These are phyloP conservation scores for Tenualosa ilisha DNA, from an alignment of 2,797 vertebrate species.

Conservation along the genomic window DNA sequence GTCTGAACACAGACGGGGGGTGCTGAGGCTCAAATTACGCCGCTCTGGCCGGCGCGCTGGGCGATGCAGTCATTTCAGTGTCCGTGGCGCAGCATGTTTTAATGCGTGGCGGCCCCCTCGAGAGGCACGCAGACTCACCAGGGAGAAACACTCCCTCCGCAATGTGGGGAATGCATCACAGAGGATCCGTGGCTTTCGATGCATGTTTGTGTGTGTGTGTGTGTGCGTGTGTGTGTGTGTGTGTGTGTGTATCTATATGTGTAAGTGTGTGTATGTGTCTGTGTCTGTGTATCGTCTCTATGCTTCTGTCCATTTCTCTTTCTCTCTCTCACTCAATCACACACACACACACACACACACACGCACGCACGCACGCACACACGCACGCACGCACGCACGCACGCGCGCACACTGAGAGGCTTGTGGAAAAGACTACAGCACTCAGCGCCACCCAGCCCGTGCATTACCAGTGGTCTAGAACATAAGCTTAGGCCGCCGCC, in stretches of 20 bases:
- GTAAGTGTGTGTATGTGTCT: neutral
- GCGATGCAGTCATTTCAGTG: neutral
- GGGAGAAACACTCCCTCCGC: neutral
- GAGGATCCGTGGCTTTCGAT: neutral
- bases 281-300: neutral
- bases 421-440: slow-evolving; percentile 4
- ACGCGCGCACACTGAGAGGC: neutral
- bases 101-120: neutral
- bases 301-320: neutral
- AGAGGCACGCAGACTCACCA: neutral
- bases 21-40: neutral
- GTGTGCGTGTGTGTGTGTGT: neutral
- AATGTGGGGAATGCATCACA: neutral
- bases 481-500: neutral
- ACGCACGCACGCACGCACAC: neutral
- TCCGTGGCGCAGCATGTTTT: neutral
- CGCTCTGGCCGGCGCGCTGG: neutral
- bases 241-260: neutral
- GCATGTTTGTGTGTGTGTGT: neutral
- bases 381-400: neutral
- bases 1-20: neutral
- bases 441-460: neutral
- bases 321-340: neutral
- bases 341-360: neutral
- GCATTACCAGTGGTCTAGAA: slow-evolving; percentile 5